Evolutionary conservation across 2,888 invertebrate species (phyloP).

Genomic region (Xylota sylvarum): DNA sequence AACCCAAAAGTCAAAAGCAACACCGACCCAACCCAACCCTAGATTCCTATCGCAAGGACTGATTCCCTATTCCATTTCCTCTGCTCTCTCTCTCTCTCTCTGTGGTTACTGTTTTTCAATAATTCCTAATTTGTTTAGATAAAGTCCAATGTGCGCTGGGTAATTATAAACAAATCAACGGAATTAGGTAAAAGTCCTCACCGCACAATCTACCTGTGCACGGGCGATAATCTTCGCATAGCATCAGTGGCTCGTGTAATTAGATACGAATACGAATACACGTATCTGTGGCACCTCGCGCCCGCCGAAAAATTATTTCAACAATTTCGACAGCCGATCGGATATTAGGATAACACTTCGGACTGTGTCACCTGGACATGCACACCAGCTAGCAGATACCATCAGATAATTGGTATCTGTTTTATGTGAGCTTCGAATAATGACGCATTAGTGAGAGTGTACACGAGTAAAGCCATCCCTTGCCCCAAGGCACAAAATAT

Average conservation of each 20-base stretch:
- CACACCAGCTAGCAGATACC: constrained; percentile 57
- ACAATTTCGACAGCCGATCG: constrained; percentile 69
- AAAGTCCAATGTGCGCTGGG: constrained; percentile 31
- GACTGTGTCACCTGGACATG: constrained; percentile 66
- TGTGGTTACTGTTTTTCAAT: constrained; percentile 68
- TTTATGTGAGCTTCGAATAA: constrained; percentile 53
- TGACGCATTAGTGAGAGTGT: constrained; percentile 34
- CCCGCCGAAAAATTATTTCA: constrained; percentile 71
- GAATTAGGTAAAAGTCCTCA: constrained; percentile 52
- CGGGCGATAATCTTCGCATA: constrained; percentile 53
- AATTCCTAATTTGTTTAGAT: constrained; percentile 68
- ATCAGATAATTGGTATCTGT: constrained; percentile 73
- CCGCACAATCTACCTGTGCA: constrained; percentile 18
- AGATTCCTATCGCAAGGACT: constrained; percentile 59
- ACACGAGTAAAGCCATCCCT: constrained; percentile 3
- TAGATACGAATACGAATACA: constrained; percentile 31
- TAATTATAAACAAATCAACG: constrained; percentile 75
- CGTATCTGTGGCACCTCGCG: constrained; percentile 51
- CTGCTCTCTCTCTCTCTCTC: no score
- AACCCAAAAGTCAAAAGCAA: constrained; percentile 50
- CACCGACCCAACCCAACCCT: neutral
- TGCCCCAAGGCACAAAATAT: neutral
- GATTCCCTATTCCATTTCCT: constrained; percentile 29
- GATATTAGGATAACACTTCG: constrained; percentile 63
- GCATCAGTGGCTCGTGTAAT: constrained; percentile 73